Conservation (phyloP, 2,113 vertebrate species). For the Camelus bactrianus region DNA sequence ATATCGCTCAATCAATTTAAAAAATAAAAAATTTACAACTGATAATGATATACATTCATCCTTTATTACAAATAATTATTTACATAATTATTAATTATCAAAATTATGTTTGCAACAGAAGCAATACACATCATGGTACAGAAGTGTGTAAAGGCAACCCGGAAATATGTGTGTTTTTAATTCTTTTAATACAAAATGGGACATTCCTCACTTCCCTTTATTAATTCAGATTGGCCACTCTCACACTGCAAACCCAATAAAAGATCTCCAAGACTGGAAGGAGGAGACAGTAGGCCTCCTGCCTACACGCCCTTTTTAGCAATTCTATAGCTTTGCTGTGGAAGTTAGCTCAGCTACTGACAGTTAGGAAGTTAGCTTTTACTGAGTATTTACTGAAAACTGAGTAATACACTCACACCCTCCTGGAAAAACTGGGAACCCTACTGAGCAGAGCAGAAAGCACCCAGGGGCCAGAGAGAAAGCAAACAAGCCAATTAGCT, state of each 20-base stretch:
- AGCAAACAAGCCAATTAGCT: constrained; percentile 54
- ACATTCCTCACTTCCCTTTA: not conserved
- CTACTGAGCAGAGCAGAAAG: not conserved
- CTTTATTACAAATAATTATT: not conserved
- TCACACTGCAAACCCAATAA: not conserved
- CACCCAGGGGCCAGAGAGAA: not conserved
- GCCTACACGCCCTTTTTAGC: not conserved
- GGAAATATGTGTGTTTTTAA: not conserved
- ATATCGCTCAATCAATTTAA: not conserved
- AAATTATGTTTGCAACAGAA: not conserved
- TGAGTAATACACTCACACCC: not conserved
- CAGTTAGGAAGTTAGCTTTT: not conserved
- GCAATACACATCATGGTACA: not conserved
- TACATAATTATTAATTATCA: not conserved
- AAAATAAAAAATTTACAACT: not conserved
- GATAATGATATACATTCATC: not conserved
- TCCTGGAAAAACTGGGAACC: not conserved
- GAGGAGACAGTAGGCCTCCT: not conserved
- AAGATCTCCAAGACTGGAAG: not conserved
- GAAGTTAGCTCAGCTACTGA: not conserved
- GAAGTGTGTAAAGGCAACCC: not conserved
- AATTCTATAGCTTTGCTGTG: not conserved
- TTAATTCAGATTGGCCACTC: not conserved
- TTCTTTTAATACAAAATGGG: not conserved
- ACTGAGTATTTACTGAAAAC: not conserved